Evolutionary conservation across 2,113 vertebrate genomes (phyloP).

Genomic region (Corythoichthys intestinalis): DNA sequence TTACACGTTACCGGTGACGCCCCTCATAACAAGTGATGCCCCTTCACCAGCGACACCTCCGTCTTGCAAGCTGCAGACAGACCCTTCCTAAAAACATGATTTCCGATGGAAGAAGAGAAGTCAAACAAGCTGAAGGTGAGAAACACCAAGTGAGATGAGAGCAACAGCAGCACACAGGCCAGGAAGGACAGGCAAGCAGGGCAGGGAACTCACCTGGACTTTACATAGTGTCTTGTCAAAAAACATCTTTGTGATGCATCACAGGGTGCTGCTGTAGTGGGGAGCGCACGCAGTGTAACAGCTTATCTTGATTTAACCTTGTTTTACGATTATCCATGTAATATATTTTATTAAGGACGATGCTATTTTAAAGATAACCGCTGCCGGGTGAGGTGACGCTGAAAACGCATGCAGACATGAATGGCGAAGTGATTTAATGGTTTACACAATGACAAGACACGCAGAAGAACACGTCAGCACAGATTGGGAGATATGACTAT

Average conservation of each 20-base stretch:
- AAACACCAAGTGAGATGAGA: constrained; percentile 49
- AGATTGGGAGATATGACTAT: constrained; percentile 20
- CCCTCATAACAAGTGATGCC: too few species aligned
- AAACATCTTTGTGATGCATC: constrained; percentile 71
- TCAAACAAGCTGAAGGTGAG: constrained; percentile 49
- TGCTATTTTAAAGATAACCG: constrained; percentile 1
- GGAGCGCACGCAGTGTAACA: constrained; percentile 51
- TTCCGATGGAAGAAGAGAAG: constrained; percentile 16
- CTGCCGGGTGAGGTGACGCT: not conserved
- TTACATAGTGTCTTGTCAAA: constrained; percentile 64
- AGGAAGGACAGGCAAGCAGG: constrained; percentile 45
- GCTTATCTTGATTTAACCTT: constrained; percentile 62
- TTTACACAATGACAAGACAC: constrained; percentile 8
- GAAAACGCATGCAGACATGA: not conserved
- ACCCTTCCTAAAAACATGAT: too few species aligned
- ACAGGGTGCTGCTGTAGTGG: constrained; percentile 64
- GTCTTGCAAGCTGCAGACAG: too few species aligned
- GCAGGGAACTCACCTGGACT: constrained; percentile 73
- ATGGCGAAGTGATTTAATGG: not conserved
- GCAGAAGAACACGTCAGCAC: constrained; percentile 16
- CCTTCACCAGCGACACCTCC: too few species aligned
- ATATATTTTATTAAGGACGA: constrained; percentile 35
- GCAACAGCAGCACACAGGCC: constrained; percentile 48
- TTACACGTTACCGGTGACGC: too few species aligned
- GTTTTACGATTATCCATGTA: constrained; percentile 29